Evolutionary conservation across 2,888 invertebrate species (phyloP).

Genomic region (Drosophila anceps): DNA sequence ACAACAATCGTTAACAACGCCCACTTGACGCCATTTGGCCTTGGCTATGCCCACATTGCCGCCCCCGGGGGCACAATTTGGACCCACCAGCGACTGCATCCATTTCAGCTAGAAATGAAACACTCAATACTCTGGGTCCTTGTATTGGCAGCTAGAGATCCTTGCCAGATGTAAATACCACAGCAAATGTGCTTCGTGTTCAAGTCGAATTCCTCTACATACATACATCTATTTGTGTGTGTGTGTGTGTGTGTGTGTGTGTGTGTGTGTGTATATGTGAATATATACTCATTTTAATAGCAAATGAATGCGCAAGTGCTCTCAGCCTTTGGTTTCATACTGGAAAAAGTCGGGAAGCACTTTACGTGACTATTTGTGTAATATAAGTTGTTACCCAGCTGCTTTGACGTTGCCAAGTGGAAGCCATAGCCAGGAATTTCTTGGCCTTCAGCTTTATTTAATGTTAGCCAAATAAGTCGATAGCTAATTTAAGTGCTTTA

Average conservation of each 20-base stretch:
- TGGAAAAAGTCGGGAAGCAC: conserved; percentile 29
- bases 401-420: neutral
- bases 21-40: conserved; percentile 62
- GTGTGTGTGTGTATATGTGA: neutral
- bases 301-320: conserved; percentile 55
- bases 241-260: neutral
- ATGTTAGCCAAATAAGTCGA: conserved; percentile 3
- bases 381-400: conserved; percentile 12
- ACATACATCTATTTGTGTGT: too few relatives aligned
- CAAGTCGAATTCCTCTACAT: conserved; percentile 12
- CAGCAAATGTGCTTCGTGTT: conserved; percentile 36
- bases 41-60: conserved; percentile 36
- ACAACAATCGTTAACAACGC: conserved; percentile 56
- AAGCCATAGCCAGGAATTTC: conserved; percentile 12
- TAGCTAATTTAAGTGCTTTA: conserved; percentile 6
- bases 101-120: conserved; percentile 39
- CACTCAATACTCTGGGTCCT: conserved; percentile 43
- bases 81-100: conserved; percentile 6
- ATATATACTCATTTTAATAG: conserved; percentile 48
- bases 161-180: conserved; percentile 52
- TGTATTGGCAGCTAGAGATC: conserved; percentile 45
- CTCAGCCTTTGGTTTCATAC: conserved; percentile 23
- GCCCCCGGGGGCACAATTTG: conserved; percentile 43
- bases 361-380: conserved; percentile 39
- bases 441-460: conserved; percentile 8